Evolutionary conservation across 53 echinoderm and acorn worm species (phyloP), one percentile per base, ranked within the genome.

Genomic region (Henricia sp.): DNA sequence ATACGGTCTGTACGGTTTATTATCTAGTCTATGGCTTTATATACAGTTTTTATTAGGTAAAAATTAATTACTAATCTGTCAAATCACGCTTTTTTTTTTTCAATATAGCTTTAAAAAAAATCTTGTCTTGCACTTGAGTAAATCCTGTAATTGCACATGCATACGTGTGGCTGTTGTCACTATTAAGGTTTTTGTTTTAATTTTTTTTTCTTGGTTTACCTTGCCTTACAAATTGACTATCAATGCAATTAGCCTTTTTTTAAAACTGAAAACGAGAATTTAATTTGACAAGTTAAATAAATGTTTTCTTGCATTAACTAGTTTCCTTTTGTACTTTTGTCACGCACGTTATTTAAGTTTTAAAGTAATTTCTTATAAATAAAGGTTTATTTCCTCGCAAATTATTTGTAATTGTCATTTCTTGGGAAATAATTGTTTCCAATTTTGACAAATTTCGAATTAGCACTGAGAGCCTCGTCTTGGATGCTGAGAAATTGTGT

Each of bases 361-460:
- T 63, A 80, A 62, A 27, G 59, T 37, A 43, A 77, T 59, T 77
- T 44, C 62, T 48, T 48, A 44, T 80, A 44, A 80, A 80, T 80
- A 80, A 80, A 80, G 64, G 80, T 80, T 20, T 80, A 43, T 80
- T 80, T 48, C 80, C 44, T 80, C 64, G 80, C 80, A 80, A 80
- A n/a, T n/a, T n/a, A n/a, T n/a, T n/a, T n/a, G n/a, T n/a, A n/a
- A n/a, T n/a, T n/a, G n/a, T n/a, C n/a, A n/a, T n/a, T n/a, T n/a
- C n/a, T n/a, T n/a, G n/a, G n/a, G n/a, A n/a, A n/a, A n/a, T n/a
- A n/a, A n/a, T n/a, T n/a, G n/a, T n/a, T n/a, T n/a, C n/a, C n/a
- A n/a, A n/a, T n/a, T n/a, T n/a, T n/a, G n/a, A n/a, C n/a, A n/a
- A n/a, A n/a, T n/a, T n/a, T n/a, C n/a, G n/a, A n/a, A n/a, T n/a